Evolutionary conservation across 2,888 invertebrate species (phyloP).

Genomic region (Dexiosoma caninum): DNA sequence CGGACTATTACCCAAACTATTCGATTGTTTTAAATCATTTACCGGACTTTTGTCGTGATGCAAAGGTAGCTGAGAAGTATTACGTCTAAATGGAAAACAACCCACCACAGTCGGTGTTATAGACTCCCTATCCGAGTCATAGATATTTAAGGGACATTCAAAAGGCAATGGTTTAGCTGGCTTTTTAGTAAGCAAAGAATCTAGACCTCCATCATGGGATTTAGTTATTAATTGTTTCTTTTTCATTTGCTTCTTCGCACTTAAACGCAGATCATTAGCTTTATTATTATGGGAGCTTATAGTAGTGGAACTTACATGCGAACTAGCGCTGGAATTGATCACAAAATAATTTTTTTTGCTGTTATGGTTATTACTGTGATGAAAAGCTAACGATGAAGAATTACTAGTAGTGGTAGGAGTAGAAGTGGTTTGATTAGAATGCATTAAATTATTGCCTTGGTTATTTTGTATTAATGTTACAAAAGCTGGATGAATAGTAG

Average conservation of each 20-base stretch:
- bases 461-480: conserved; percentile 61
- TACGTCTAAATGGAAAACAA: conserved; percentile 72
- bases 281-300: conserved; percentile 37
- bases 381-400: conserved; percentile 48
- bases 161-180: conserved; percentile 55
- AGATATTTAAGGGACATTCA: conserved; percentile 62
- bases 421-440: conserved; percentile 50
- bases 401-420: conserved; percentile 30
- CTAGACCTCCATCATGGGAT: conserved; percentile 76
- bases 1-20: conserved; percentile 72
- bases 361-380: conserved; percentile 28
- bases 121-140: conserved; percentile 70
- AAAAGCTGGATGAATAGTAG: conserved; percentile 64
- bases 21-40: conserved; percentile 65
- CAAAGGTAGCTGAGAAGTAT: conserved; percentile 50
- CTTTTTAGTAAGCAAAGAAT: conserved; percentile 62
- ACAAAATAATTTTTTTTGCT: conserved; percentile 23
- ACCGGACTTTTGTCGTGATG: conserved; percentile 57
- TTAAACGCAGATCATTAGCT: conserved; percentile 54
- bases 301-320: conserved; percentile 23
- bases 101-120: conserved; percentile 70
- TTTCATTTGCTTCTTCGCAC: conserved; percentile 48
- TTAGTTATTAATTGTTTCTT: conserved; percentile 67
- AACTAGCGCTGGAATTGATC: conserved; percentile 1
- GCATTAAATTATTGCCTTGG: conserved; percentile 53